Percentiles rank a stretch among this genome's conserved stretches.
phyloP scores from a whole-genome alignment of 2,797 vertebrate species.

The Choloepus didactylus region DNA sequence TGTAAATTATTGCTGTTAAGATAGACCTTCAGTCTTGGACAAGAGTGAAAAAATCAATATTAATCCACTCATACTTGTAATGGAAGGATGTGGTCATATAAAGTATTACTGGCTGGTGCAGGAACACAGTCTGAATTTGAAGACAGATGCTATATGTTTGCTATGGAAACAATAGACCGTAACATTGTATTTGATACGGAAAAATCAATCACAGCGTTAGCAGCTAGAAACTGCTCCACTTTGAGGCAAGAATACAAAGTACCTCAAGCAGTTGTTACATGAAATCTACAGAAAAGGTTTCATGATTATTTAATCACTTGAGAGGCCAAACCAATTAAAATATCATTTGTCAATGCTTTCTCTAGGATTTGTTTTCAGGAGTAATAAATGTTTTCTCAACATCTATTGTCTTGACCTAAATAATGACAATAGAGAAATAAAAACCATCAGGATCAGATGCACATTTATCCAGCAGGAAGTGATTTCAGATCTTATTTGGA shows the following conservation, averaged over 20 bases:
- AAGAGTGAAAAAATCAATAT: conserved; percentile 87
- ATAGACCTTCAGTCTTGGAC: conserved; percentile 83
- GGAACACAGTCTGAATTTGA: conserved; percentile 80
- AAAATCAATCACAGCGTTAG: conserved; percentile 88
- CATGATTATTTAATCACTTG: conserved; percentile 87
- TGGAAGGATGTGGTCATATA: conserved; percentile 87
- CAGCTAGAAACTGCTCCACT: conserved; percentile 81
- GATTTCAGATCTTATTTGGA: conserved; percentile 72
- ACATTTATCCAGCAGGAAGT: conserved; percentile 65
- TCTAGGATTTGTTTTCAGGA: conserved; percentile 81
- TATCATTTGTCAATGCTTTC: conserved; percentile 85
- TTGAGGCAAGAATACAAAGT: conserved; percentile 85
- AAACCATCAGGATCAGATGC: conserved; percentile 1
- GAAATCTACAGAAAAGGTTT: conserved; percentile 78
- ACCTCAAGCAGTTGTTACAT: conserved; percentile 86
- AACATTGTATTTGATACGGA: conserved; percentile 86
- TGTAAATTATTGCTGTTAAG: conserved; percentile 86
- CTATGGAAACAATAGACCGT: conserved; percentile 87
- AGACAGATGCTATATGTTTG: conserved; percentile 86
- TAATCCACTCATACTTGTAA: conserved; percentile 89
- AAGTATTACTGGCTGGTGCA: conserved; percentile 80
- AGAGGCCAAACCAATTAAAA: conserved; percentile 88
- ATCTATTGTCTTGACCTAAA: conserved; percentile 82
- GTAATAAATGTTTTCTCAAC: conserved; percentile 79
- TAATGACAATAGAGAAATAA: conserved; percentile 68